A percentile compares a stretch with the other conserved stretches of the same genome.
Evolutionary conservation across 2,888 invertebrate species (phyloP).

Genomic region (Margaritifera margaritifera): DNA sequence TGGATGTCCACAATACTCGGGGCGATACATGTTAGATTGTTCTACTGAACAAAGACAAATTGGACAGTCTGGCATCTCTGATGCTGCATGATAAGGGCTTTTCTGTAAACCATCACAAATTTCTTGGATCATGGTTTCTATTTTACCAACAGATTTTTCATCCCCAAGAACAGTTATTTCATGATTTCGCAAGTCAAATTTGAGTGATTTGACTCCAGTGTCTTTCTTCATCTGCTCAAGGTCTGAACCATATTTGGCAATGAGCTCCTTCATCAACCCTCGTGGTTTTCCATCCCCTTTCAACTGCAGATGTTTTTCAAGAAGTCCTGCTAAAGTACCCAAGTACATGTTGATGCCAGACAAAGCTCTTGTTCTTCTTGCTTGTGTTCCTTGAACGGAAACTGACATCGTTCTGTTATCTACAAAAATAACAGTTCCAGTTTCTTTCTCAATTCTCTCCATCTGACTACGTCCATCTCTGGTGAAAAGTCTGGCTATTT

Average conservation of each 20-base stretch:
- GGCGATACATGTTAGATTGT: conserved; percentile 42
- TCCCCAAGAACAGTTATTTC: conserved; percentile 37
- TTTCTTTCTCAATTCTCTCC: conserved; percentile 29
- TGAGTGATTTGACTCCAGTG: conserved; percentile 25
- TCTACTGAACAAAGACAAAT: conserved; percentile 61
- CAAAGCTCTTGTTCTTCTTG: conserved; percentile 20
- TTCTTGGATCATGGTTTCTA: conserved; percentile 22
- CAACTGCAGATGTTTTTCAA: conserved; percentile 28
- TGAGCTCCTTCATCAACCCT: conserved; percentile 53
- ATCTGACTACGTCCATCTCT: conserved; percentile 31
- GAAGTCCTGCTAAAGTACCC: conserved; percentile 5
- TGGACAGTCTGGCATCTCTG: conserved; percentile 47
- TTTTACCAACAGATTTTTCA: conserved; percentile 29
- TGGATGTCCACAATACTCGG: conserved; percentile 65
- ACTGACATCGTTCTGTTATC: conserved; percentile 42
- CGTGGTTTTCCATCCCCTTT: conserved; percentile 43
- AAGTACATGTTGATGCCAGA: conserved; percentile 28
- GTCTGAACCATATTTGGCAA: conserved; percentile 40
- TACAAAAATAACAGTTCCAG: conserved; percentile 28
- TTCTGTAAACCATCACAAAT: conserved; percentile 4
- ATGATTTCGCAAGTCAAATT: conserved; percentile 41
- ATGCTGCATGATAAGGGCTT: no score
- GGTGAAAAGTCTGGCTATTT: conserved; percentile 30
- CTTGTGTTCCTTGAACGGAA: conserved; percentile 35
- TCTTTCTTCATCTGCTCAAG: conserved; percentile 35